Base-by-base conservation (phyloP, 2,113 vertebrate genomes). In the Sinocyclocheilus anophthalmus region DNA sequence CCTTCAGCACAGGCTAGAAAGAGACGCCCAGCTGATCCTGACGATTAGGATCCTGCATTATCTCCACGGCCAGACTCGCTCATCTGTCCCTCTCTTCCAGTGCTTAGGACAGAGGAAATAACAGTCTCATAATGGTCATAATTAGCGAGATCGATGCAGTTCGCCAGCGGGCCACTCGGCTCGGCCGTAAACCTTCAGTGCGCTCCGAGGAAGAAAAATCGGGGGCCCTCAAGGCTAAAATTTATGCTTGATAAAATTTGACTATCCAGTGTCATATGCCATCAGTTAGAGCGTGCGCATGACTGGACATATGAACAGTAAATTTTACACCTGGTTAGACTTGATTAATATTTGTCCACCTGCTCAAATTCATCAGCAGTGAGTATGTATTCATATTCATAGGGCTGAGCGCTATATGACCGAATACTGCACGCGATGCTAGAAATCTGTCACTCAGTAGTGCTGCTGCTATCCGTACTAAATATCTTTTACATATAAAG, bases 71-170 rank as follows among this genome's bases (percentile, higher is more conserved):
- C 89, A 88, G 87, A 39, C 26, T 61, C 42, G 5, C 30, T 79
- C 75, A 30, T 50, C 61, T 81, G 76, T 53, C 61, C 65, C 45
- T 24, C 76, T 24, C 11, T 39, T 33, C 16, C 20, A 18, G 53
- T 61, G 86, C 86, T 73, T 26, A 22, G 76, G 67, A 39, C 42
- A 77, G 82, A 78, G 85, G 67, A 84, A 86, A 86, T 88, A 88
- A 88, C 55, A 72, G 72, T 33, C 42, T 81, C 79, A 87, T 88
- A 90, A 90, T 88, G 53, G 78, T 86, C 82, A 85, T 87, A 86
- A 85, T 88, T 82, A 85, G 65, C 65, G 81, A 86, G 87, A 89
- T 89, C 83, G 63, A 89, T 89, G 85, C 72, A 77, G 80, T 69
- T 75, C 45, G 81, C 33, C 61, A 81, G 50, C 78, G 26, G 77